Conservation (phyloP, 2,113 vertebrate species). For the Phalacrocorax carbo region DNA sequence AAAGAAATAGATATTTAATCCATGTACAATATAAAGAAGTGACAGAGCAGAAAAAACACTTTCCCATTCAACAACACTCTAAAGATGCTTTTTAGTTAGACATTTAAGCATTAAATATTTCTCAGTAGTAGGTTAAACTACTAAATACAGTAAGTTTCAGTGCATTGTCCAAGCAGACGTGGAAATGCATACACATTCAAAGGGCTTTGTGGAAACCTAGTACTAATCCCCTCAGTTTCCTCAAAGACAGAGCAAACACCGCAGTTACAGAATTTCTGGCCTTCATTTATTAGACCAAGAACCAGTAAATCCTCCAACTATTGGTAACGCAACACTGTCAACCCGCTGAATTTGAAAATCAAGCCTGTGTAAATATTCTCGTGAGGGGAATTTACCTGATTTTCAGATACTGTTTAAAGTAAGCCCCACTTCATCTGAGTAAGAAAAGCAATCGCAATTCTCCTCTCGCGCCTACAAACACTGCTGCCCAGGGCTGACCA, state of each 20-base stretch:
- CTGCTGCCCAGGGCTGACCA: neutral
- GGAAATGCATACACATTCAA: constrained; percentile 30
- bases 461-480: neutral
- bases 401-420: neutral
- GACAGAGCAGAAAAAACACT: constrained; percentile 30
- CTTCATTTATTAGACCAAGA: neutral
- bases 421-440: neutral
- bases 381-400: neutral
- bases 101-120: constrained; percentile 37
- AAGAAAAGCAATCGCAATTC: fast-evolving
- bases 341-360: neutral
- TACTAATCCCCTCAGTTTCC: neutral
- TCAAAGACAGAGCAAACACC: neutral
- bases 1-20: neutral
- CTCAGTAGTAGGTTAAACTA: constrained; percentile 30
- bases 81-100: constrained; percentile 64
- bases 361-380: neutral
- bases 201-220: constrained; percentile 24
- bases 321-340: neutral
- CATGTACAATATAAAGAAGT: neutral
- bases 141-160: neutral
- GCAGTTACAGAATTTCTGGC: neutral
- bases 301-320: neutral
- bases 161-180: constrained; percentile 5
- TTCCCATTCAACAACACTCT: constrained; percentile 35